Conservation (phyloP, 2,888 invertebrate genomes). For the Ophraella communa region DNA sequence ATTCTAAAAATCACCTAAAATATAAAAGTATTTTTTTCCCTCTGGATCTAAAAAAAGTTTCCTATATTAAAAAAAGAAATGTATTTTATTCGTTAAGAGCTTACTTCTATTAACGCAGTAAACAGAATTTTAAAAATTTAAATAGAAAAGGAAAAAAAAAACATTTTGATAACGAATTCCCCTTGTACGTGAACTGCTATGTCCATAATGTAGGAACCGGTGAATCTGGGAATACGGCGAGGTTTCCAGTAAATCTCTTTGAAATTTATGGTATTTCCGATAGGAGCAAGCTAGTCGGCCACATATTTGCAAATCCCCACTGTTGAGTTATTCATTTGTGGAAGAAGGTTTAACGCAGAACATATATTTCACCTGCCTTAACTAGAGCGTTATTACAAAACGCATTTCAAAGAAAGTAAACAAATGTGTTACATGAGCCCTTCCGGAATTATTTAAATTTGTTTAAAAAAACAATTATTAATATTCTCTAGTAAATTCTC, state of each 20-base stretch:
- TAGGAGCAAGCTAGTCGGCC: conserved; percentile 25
- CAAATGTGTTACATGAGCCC: conserved; percentile 7
- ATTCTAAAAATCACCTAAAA: too few species aligned
- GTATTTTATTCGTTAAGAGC: too few species aligned
- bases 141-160: background rate
- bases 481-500: too few species aligned
- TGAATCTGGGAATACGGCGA: conserved; percentile 20
- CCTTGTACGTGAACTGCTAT: background rate
- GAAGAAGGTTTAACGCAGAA: conserved; percentile 24
- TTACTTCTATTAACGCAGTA: too few species aligned
- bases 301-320: conserved; percentile 26
- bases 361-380: conserved; percentile 16
- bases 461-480: too few species aligned
- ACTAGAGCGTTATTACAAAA: conserved; percentile 21
- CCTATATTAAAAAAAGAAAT: too few species aligned
- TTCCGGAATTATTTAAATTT: conserved; percentile 1
- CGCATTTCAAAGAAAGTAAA: conserved; percentile 16
- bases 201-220: conserved; percentile 21
- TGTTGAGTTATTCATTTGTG: conserved; percentile 27
- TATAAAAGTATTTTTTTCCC: too few species aligned
- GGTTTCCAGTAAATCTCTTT: conserved; percentile 18
- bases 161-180: background rate
- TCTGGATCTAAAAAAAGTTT: too few species aligned
- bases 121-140: too few species aligned
- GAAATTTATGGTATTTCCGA: conserved; percentile 28